These are phyloP conservation scores for Caenorhabditis virilis DNA, from an alignment of 2,888 invertebrate genomes.

Conservation along the genomic window DNA sequence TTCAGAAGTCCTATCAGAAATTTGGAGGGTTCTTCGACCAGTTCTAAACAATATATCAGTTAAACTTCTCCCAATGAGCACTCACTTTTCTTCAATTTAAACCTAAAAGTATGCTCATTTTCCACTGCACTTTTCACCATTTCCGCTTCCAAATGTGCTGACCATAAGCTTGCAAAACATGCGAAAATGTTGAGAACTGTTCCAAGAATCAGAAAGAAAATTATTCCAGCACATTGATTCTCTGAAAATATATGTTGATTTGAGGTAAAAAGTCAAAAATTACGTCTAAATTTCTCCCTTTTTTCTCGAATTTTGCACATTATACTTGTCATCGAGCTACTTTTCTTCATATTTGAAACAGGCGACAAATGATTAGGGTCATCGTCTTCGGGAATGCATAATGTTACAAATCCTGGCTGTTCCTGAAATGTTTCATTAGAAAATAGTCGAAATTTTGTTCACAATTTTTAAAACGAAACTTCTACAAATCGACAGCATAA, in stretches of 20 bases:
- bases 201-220: slow-evolving; percentile 44
- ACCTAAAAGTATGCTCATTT: slow-evolving; percentile 43
- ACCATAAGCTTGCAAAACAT: slow-evolving; percentile 48
- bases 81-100: slow-evolving; percentile 46
- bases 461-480: not conserved
- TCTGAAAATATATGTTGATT: slow-evolving; percentile 25
- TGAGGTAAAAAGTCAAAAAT: not conserved
- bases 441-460: too few relatives aligned
- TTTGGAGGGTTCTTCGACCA: slow-evolving; percentile 50
- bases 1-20: slow-evolving; percentile 54
- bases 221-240: slow-evolving; percentile 52
- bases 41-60: slow-evolving; percentile 20
- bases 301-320: slow-evolving; percentile 12
- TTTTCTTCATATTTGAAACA: slow-evolving; percentile 11
- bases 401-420: not conserved
- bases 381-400: not conserved
- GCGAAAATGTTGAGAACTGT: slow-evolving; percentile 41
- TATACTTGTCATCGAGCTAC: slow-evolving; percentile 19
- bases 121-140: slow-evolving; percentile 52
- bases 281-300: slow-evolving; percentile 26
- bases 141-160: slow-evolving; percentile 55
- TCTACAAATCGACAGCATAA: not conserved
- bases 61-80: not conserved
- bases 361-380: not conserved
- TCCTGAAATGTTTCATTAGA: not conserved